Percentiles rank a stretch among this genome's conserved stretches.
Evolutionary conservation across 2,113 vertebrate genomes (phyloP).

Genomic region (Trichomycterus rosablanca): DNA sequence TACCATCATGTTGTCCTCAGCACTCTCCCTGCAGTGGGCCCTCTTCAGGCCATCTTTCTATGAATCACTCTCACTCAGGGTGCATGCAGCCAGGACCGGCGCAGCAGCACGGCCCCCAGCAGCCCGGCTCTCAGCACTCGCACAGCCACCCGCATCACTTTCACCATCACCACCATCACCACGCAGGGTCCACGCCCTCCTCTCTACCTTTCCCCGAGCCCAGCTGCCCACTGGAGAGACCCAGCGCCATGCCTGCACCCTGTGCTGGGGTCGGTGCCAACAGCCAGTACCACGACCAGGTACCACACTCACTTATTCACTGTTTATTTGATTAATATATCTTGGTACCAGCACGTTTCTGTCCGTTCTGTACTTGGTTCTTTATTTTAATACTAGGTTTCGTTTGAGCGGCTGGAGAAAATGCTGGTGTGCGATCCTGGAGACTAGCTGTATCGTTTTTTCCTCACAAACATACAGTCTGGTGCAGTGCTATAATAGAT

Average conservation of each 20-base stretch:
- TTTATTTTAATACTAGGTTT: too few species aligned
- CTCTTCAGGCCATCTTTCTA: constrained; percentile 77
- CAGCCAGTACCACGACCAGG: constrained; percentile 76
- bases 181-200: constrained; percentile 75
- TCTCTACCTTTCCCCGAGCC: constrained; percentile 80
- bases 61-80: constrained; percentile 83
- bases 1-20: constrained; percentile 95
- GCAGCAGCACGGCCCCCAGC: constrained; percentile 74
- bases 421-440: too few species aligned
- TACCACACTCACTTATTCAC: too few species aligned
- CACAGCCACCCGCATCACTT: constrained; percentile 78
- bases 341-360: too few species aligned
- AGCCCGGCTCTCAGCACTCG: constrained; percentile 72
- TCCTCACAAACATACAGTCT: too few species aligned
- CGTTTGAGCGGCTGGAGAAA: too few species aligned
- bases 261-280: constrained; percentile 73
- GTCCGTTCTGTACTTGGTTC: too few species aligned
- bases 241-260: constrained; percentile 78
- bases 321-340: too few species aligned
- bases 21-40: constrained; percentile 91
- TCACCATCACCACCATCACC: constrained; percentile 82
- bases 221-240: constrained; percentile 84
- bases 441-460: too few species aligned
- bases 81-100: constrained; percentile 82
- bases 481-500: too few species aligned